Evolutionary conservation across 2,888 invertebrate species (phyloP).

Genomic region (Cecidostiba fungosa): DNA sequence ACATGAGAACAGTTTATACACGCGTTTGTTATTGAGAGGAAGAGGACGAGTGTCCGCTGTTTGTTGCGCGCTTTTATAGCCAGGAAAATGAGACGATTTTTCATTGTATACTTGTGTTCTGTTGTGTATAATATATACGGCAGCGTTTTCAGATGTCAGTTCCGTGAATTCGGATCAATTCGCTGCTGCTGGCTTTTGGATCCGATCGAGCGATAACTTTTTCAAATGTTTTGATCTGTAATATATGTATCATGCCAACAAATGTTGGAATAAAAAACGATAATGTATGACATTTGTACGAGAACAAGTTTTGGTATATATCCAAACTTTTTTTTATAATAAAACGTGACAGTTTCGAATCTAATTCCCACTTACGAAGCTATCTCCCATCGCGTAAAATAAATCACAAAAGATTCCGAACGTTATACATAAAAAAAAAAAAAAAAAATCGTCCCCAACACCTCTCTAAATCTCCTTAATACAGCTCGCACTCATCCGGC

Average conservation of each 20-base stretch:
- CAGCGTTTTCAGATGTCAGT: background rate
- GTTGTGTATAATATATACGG: background rate
- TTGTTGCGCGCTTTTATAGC: background rate
- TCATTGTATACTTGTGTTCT: background rate
- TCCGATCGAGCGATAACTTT: too few species aligned
- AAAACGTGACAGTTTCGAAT: background rate
- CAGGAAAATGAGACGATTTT: constrained; percentile 36
- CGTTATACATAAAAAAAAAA: background rate
- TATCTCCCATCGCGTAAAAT: background rate
- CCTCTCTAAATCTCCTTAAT: background rate
- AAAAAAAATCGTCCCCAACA: background rate
- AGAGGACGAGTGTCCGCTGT: constrained; percentile 3
- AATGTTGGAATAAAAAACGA: background rate
- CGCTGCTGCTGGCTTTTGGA: too few species aligned
- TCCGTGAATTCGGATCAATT: background rate
- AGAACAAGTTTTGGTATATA: too few species aligned
- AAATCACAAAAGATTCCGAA: background rate
- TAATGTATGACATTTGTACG: background rate
- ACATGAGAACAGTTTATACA: background rate
- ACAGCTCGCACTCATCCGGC: background rate
- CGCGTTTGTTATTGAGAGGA: background rate
- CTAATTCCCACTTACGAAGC: background rate
- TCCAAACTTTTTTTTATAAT: background rate
- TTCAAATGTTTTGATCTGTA: background rate
- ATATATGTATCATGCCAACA: background rate